A percentile compares a stretch with the other conserved stretches of the same genome.
phyloP scores from a whole-genome alignment of 2,797 vertebrate species.

The Ctenopoma kingsleyae region DNA sequence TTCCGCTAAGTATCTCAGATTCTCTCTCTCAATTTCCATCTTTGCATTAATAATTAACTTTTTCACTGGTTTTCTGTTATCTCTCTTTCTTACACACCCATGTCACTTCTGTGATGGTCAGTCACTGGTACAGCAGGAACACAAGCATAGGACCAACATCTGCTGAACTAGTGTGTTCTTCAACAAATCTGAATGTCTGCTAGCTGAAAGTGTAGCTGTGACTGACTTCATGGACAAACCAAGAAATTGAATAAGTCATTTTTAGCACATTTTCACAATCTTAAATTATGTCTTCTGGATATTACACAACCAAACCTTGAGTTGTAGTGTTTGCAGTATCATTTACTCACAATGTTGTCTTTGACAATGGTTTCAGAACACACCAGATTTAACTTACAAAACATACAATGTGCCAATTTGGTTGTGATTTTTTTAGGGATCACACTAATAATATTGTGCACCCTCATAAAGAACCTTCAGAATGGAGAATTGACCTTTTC shows the following conservation, averaged over 20 bases:
- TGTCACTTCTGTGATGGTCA: neutral
- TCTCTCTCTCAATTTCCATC: neutral
- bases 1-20: neutral
- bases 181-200: neutral
- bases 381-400: too few relatives aligned
- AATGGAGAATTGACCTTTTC: too few relatives aligned
- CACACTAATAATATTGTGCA: too few relatives aligned
- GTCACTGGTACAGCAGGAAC: neutral
- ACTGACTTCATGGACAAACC: neutral
- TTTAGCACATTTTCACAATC: too few relatives aligned
- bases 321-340: slow-evolving; percentile 15
- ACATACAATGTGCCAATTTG: too few relatives aligned
- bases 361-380: slow-evolving; percentile 17
- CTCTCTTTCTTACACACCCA: neutral
- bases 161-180: too few relatives aligned
- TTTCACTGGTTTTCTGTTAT: neutral
- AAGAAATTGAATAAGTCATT: neutral
- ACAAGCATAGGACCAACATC: neutral
- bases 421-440: too few relatives aligned
- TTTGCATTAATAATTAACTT: neutral
- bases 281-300: slow-evolving; percentile 12
- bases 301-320: slow-evolving; percentile 33
- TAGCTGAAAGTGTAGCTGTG: neutral
- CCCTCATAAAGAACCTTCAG: too few relatives aligned
- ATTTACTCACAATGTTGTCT: slow-evolving; percentile 2